Evolutionary conservation across 1,140 invertebrate genomes (phyloP), one percentile per base, ranked within the genome.

Genomic region (Sycobia sp.): DNA sequence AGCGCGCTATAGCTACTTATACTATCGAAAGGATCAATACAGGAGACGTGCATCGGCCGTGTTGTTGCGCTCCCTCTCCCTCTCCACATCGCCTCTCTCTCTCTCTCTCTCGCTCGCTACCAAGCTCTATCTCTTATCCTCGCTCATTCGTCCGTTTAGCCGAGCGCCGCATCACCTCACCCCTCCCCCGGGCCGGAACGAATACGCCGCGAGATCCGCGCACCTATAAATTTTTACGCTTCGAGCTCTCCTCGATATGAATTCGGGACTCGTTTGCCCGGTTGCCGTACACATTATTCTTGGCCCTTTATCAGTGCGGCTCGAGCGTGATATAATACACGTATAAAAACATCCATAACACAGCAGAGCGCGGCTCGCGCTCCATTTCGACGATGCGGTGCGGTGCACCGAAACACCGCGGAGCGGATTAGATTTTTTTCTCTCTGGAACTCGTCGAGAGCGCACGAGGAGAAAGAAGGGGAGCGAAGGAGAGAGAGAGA

Each of bases 11-110:
- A 71, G 64, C 64, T 67, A 71, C 70, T 75, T n/a, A n/a, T 74
- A 72, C 70, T 74, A 75, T 75, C 73, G 73, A 73, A 72, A 74
- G 71, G 73, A 75, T 75, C 73, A 75, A 75, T 75, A 75, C 73
- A 34, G 68, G 70, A 68, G 69, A 73, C 72, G 69, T 74, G 72
- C 67, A 72, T 70, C 67, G 63, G 66, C 49, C 49, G 38, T n/a
- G n/a, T n/a, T n/a, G n/a, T n/a, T n/a, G n/a, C n/a, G n/a, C n/a
- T n/a, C n/a, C n/a, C n/a, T n/a, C n/a, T n/a, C n/a, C n/a, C n/a
- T n/a, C n/a, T n/a, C n/a, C n/a, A n/a, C n/a, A n/a, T n/a, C n/a
- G n/a, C n/a, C n/a, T n/a, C n/a, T n/a, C n/a, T n/a, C n/a, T n/a
- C n/a, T n/a, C 36, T 36, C 57, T 20, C 34, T 18, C 46, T 16